Evolutionary conservation across 2,113 vertebrate species (phyloP).

Genomic region (Chlorocebus sabaeus): DNA sequence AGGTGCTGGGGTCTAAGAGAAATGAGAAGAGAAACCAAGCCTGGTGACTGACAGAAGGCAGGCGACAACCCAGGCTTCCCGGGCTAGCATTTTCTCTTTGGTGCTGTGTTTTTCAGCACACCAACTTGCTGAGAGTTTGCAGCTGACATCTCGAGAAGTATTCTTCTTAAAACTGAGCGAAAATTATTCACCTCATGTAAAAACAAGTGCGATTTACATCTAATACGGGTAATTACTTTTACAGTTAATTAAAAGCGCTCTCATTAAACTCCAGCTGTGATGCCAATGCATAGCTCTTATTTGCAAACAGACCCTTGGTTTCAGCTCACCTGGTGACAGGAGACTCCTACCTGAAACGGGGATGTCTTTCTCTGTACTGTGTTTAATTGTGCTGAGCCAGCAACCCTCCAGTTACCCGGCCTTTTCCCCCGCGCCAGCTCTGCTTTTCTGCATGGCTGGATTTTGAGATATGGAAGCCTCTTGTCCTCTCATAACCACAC

Average conservation of each 20-base stretch:
- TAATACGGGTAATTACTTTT: constrained; percentile 75
- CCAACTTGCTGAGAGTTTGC: not conserved
- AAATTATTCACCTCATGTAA: constrained; percentile 70
- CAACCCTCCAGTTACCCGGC: not conserved
- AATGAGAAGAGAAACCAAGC: not conserved
- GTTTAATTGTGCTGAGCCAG: not conserved
- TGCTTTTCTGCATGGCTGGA: not conserved
- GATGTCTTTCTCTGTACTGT: not conserved
- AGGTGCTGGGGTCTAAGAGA: not conserved
- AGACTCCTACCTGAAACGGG: not conserved
- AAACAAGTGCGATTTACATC: constrained; percentile 57
- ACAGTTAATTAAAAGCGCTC: constrained; percentile 58
- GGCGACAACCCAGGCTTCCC: not conserved
- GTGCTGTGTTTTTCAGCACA: not conserved
- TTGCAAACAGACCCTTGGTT: constrained; percentile 53
- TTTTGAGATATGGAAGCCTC: not conserved
- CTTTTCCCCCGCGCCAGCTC: not conserved
- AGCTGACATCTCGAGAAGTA: constrained; percentile 3
- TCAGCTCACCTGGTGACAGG: not conserved
- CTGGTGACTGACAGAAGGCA: not conserved
- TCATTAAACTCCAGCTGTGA: constrained; percentile 40
- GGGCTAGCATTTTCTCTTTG: not conserved
- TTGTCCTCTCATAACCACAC: not conserved
- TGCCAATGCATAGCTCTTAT: constrained; percentile 49
- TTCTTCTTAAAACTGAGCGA: not conserved